Base-by-base conservation (phyloP, 1,140 invertebrate genomes). In the Magallana gigas region DNA sequence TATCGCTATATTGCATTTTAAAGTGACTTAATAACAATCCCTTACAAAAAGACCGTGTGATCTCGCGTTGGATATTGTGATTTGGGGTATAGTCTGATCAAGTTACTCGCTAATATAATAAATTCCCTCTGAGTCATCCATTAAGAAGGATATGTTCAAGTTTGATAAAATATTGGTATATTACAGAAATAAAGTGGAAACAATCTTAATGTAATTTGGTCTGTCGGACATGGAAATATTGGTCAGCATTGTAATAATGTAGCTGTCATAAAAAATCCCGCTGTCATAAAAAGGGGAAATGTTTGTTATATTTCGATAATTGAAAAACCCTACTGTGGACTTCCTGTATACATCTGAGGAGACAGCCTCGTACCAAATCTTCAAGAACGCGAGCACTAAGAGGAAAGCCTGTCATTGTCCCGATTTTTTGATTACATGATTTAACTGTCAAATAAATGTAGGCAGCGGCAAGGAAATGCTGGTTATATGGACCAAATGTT, bases 1-100 rank as follows among this genome's bases (percentile, higher is more conserved):
- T 76, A 76, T 76, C 68, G 36, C 23, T 29, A 76, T 76, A 76
- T 76, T 76, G 18, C 68, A 76, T 18, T 76, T 76, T 76, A 76
- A 23, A 29, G 23, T 12, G 23, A 36, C 36, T 76, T 29, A 12
- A 9, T 76, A 8, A 36, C 36, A 71, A 71, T 71, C 68, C 18
- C 9, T 23, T 29, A 29, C 23, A 76, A 29, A 29, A 6, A 23
- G 36, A 48, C 5, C 36, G 36, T 48, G 36, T 29, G 29, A 18
- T 12, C 8, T 29, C 9, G 8, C 1, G 2, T 76, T 76, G 8
- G 0, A 23, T 23, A 18, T 76, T 11, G 36, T 76, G 68, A 76
- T 76, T 76, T 76, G 12, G 68, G 23, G 68, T 1, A 11, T 23
- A 71, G 11, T 23, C 23, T 29, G 68, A 76, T 76, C 68, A 29